Base-by-base conservation (phyloP, 2,113 vertebrate species). In the Prunella fulvescens region DNA sequence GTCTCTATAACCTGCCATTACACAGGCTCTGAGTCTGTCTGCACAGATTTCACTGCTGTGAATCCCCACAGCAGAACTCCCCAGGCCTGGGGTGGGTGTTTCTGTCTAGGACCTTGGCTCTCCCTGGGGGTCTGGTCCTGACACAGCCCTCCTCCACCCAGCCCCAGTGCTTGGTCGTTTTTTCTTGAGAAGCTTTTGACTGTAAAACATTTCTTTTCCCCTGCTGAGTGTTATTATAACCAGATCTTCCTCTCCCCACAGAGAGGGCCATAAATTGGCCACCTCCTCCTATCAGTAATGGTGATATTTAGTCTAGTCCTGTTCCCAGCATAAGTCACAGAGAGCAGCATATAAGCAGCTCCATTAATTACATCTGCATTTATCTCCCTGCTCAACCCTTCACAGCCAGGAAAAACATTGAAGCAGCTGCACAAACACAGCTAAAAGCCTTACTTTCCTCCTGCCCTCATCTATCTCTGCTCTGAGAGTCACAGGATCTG, bases 221-320 rank as follows among this genome's bases (percentile, higher is more conserved):
- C 57, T 35, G 37, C 19, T 57, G 84, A 86, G 35, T 14, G 65
- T 95, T 94, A 40, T 19, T 81, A 89, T 73, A 96, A 92, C 44
- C 73, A 96, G 88, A 93, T 72, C 79, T 92, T 81, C 72, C 86
- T 92, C 89, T 91, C 74, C 45, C 48, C 47, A 26, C 2, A 11
- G 53, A 35, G 40, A 90, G n/a, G 24, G 56, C 40, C 67, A 72
- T 95, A 92, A 92, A 92, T 95, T 1, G 4, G 70, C 89, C 54
- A 25, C 81, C 70, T 58, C 73, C 64, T 91, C 74, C 6, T 92
- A 88, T 93, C 92, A 80, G 61, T 79, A 80, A 86, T 14, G 7
- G 19, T 58, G 72, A 53, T 95, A 96, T 96, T 96, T 96, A 96
- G 93, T 91, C 90, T 96, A 73, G 71, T 39, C 40, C 54, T 74